Evolutionary conservation across 2,888 invertebrate species (phyloP).

Genomic region (Diploptera punctata): DNA sequence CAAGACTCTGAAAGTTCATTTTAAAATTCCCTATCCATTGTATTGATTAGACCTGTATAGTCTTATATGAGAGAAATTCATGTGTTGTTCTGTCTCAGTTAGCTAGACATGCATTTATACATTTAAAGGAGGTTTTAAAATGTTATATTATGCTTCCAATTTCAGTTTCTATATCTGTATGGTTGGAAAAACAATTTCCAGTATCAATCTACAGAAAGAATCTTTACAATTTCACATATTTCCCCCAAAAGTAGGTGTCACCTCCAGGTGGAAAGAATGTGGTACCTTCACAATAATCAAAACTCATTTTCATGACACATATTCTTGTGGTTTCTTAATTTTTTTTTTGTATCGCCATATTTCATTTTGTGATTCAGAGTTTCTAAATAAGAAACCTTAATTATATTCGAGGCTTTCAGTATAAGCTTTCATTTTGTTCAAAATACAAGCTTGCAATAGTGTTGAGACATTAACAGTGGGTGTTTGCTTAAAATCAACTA

Average conservation of each 20-base stretch:
- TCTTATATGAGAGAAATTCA: conserved; percentile 7
- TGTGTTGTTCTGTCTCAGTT: neutral
- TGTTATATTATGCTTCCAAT: neutral
- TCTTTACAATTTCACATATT: conserved; percentile 2
- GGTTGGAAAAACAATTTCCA: neutral
- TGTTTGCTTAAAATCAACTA: conserved; percentile 4
- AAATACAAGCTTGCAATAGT: neutral
- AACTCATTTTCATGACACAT: neutral
- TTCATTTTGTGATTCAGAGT: neutral
- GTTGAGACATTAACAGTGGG: conserved; percentile 3
- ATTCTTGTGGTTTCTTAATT: neutral
- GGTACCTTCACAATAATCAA: conserved; percentile 2
- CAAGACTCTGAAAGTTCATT: conserved; percentile 28
- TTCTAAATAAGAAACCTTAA: neutral
- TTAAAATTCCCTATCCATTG: conserved; percentile 25
- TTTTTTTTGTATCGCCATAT: conserved; percentile 1
- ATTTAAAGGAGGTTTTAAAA: conserved; percentile 11
- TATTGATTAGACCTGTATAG: neutral
- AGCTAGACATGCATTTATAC: conserved; percentile 5
- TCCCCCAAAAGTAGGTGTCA: neutral
- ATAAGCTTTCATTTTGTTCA: neutral
- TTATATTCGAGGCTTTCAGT: neutral
- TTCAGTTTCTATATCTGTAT: neutral
- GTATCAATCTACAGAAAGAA: conserved; percentile 17
- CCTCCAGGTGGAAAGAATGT: neutral